phyloP scores from a whole-genome alignment of 2,113 vertebrate species.

The Rousettus leschenaultii region DNA sequence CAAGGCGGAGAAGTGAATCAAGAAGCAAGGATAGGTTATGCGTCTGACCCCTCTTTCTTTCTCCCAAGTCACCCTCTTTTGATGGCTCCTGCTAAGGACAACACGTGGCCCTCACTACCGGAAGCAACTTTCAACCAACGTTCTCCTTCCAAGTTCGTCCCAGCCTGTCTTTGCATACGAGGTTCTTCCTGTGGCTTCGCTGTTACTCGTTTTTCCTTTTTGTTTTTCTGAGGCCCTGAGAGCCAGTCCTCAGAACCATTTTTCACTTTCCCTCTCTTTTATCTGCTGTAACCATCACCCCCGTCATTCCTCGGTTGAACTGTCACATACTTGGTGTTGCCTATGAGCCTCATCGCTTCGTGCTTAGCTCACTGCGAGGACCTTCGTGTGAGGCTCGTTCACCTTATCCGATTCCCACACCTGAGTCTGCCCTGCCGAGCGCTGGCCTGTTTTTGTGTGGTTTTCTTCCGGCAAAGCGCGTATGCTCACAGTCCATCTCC shows the following conservation, averaged over 20 bases:
- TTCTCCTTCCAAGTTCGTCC: constrained; percentile 96
- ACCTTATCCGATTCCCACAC: neutral
- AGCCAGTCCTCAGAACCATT: neutral
- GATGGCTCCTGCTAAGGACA: constrained; percentile 93
- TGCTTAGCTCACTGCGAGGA: accelerated
- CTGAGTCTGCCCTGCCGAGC: neutral
- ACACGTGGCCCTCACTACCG: constrained; percentile 88
- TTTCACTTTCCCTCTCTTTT: too few species aligned
- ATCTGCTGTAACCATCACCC: too few species aligned
- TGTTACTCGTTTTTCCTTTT: constrained; percentile 92
- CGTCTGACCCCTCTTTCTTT: constrained; percentile 92
- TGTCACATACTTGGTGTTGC: accelerated
- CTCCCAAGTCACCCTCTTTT: constrained; percentile 91
- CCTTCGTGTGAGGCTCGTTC: accelerated
- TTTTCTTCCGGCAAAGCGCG: neutral
- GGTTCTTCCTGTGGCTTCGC: constrained; percentile 95
- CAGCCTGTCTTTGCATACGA: constrained; percentile 93
- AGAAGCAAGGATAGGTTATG: constrained; percentile 76
- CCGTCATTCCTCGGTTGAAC: neutral
- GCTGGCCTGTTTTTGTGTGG: accelerated
- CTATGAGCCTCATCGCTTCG: neutral
- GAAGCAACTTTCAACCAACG: constrained; percentile 94
- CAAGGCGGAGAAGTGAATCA: neutral
- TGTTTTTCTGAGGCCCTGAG: constrained; percentile 90
- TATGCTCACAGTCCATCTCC: neutral